These are phyloP conservation scores for Spheniscus mendiculus DNA, from an alignment of 2,113 vertebrate species.

Conservation along the genomic window DNA sequence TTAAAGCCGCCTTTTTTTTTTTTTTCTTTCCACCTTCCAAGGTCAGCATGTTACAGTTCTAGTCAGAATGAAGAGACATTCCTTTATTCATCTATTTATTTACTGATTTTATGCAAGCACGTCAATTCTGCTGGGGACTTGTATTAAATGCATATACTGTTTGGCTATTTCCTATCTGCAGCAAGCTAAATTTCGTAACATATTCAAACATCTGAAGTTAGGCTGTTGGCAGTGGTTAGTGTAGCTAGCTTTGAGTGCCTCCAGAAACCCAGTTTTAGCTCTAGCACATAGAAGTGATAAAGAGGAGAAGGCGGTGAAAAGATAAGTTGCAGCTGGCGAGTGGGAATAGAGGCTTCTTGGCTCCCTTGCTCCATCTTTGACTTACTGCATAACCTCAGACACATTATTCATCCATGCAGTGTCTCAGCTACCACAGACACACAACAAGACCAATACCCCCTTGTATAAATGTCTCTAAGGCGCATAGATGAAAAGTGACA, in stretches of 20 bases:
- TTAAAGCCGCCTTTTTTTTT: neutral
- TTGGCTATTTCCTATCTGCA: neutral
- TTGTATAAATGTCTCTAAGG: neutral
- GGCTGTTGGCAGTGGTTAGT: neutral
- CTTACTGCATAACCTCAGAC: neutral
- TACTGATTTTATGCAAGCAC: neutral
- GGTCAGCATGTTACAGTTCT: neutral
- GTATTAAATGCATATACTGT: neutral
- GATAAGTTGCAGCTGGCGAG: neutral
- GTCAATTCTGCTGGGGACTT: neutral
- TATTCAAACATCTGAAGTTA: neutral
- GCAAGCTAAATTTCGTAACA: neutral
- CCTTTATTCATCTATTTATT: neutral
- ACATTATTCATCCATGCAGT: fast-evolving
- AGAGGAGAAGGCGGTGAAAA: neutral
- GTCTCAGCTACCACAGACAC: neutral
- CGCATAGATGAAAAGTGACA: neutral
- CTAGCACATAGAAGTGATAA: neutral
- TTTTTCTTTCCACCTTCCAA: neutral
- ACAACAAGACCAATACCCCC: too few species aligned
- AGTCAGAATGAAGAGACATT: neutral
- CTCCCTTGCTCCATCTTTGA: neutral
- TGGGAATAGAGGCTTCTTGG: neutral
- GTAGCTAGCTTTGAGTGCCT: neutral
- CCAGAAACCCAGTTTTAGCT: constrained; percentile 8